Percentiles rank a stretch among this genome's conserved stretches.
phyloP scores from a whole-genome alignment of 2,797 vertebrate genomes.

The Benthosema pterotum region DNA sequence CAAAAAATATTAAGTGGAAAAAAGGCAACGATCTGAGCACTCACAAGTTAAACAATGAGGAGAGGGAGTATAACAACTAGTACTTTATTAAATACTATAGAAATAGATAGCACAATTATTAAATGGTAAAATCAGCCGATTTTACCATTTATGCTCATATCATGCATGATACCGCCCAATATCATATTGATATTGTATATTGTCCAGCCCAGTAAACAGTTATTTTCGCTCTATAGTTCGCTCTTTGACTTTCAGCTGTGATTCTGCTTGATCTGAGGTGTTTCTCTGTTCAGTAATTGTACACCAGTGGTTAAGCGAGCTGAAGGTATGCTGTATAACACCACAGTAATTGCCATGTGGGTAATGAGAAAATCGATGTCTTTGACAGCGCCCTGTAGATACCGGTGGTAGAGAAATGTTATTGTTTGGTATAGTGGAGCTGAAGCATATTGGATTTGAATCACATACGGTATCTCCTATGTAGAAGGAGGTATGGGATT shows the following conservation, averaged over 20 bases:
- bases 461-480: no score
- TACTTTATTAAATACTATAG: no score
- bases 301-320: constrained; percentile 8
- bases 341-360: constrained; percentile 25
- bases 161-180: no score
- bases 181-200: no score
- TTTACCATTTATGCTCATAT: no score
- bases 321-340: constrained; percentile 15
- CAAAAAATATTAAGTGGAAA: no score
- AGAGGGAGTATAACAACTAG: no score
- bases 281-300: constrained; percentile 3
- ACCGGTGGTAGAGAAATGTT: constrained; percentile 12
- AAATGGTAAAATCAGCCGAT: no score
- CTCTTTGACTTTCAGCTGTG: background rate
- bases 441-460: constrained; percentile 24
- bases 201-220: background rate
- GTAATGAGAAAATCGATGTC: constrained; percentile 58
- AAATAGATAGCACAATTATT: no score
- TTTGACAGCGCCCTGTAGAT: constrained; percentile 43
- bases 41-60: no score
- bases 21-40: no score
- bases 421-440: constrained; percentile 21
- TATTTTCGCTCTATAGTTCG: background rate
- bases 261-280: background rate
- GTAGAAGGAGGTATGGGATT: no score